These are phyloP conservation scores for Nomada hirtipes DNA, from an alignment of 2,888 invertebrate species.

Conservation along the genomic window DNA sequence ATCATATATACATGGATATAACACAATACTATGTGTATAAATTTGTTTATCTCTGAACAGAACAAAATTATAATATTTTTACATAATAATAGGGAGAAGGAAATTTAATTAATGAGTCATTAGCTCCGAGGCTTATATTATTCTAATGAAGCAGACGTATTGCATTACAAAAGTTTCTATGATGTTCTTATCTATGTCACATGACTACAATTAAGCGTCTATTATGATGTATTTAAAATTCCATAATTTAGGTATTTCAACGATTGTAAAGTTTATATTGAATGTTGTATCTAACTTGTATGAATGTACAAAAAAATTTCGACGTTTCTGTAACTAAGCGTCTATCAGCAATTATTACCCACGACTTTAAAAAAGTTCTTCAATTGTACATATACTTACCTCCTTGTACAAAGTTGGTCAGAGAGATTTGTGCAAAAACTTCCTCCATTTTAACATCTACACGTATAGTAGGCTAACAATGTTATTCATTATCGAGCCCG, in stretches of 20 bases:
- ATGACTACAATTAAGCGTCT: constrained; percentile 35
- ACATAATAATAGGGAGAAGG: neutral
- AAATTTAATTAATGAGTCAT: constrained; percentile 37
- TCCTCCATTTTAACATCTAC: constrained; percentile 32
- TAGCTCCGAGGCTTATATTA: constrained; percentile 53
- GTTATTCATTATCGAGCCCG: constrained; percentile 36
- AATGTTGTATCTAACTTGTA: constrained; percentile 55
- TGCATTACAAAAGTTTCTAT: constrained; percentile 44
- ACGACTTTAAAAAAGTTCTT: constrained; percentile 63
- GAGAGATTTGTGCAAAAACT: constrained; percentile 63
- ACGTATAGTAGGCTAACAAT: constrained; percentile 40
- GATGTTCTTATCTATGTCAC: constrained; percentile 25
- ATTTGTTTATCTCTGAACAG: neutral
- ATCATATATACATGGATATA: neutral
- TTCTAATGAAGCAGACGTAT: constrained; percentile 10
- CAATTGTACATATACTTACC: constrained; percentile 50
- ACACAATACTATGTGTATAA: neutral
- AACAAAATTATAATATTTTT: neutral
- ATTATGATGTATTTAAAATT: constrained; percentile 42
- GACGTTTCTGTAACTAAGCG: constrained; percentile 55
- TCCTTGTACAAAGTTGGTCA: constrained; percentile 64
- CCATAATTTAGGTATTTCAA: constrained; percentile 17
- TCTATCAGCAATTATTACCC: constrained; percentile 28
- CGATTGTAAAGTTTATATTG: constrained; percentile 33
- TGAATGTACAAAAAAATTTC: constrained; percentile 66